These are phyloP conservation scores for Andrena dorsata DNA, from an alignment of 2,888 invertebrate genomes.

Conservation along the genomic window DNA sequence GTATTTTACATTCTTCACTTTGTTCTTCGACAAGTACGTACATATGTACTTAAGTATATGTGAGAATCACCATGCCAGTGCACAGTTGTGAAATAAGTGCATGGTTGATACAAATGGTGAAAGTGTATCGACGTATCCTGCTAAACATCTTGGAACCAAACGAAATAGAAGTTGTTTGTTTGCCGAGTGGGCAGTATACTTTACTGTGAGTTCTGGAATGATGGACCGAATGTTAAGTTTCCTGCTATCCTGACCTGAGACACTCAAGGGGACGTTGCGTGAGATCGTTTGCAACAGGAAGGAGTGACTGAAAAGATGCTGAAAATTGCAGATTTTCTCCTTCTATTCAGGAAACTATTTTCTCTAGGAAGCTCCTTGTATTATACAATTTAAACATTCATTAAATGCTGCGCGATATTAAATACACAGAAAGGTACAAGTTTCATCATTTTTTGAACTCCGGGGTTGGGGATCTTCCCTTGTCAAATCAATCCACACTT, in stretches of 20 bases:
- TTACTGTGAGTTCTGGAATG: no score
- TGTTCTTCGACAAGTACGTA: no score
- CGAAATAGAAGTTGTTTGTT: neutral
- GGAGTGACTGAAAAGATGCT: conserved; percentile 25
- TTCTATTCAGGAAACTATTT: conserved; percentile 21
- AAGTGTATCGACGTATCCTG: no score
- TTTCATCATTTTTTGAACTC: no score
- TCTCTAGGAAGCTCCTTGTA: neutral
- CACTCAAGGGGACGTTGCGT: conserved; percentile 21
- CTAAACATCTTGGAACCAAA: neutral
- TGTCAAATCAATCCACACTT: no score
- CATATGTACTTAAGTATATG: no score
- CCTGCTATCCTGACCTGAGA: neutral
- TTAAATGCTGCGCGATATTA: no score
- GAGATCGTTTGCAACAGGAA: conserved; percentile 22
- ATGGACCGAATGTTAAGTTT: conserved; percentile 8
- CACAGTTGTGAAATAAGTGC: no score
- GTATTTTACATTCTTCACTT: no score
- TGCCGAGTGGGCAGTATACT: neutral
- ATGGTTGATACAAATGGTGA: no score
- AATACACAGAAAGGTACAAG: neutral
- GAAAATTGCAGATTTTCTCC: conserved; percentile 40
- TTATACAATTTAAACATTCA: neutral
- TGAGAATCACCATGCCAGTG: no score
- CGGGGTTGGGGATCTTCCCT: no score